Conservation (phyloP, 1,140 invertebrate genomes). For the Bombus polaris region DNA sequence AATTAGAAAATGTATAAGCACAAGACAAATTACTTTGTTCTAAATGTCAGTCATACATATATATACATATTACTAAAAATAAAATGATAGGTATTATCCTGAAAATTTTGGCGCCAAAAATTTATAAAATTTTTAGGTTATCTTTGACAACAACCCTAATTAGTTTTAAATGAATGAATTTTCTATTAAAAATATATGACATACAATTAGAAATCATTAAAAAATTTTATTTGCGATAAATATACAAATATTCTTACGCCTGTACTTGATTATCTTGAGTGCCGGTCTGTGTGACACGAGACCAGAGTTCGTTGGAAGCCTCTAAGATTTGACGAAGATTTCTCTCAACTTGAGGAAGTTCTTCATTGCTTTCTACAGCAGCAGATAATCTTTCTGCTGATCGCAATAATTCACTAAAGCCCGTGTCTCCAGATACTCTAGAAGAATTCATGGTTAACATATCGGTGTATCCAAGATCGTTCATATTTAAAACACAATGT, state of each 20-base stretch:
- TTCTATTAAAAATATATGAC: neutral
- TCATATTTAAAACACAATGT: constrained; percentile 47
- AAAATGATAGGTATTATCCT: neutral
- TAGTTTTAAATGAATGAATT: constrained; percentile 4
- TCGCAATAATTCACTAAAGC: constrained; percentile 93
- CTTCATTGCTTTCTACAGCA: constrained; percentile 92
- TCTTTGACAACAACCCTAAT: neutral
- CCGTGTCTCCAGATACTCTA: constrained; percentile 80
- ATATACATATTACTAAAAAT: neutral
- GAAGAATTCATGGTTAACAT: constrained; percentile 36
- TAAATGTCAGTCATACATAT: neutral
- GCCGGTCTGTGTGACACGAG: constrained; percentile 91
- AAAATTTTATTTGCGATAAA: neutral
- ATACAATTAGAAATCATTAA: neutral
- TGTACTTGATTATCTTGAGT: constrained; percentile 92
- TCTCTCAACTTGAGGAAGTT: constrained; percentile 93
- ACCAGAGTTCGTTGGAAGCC: constrained; percentile 94
- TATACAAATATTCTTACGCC: constrained; percentile 87
- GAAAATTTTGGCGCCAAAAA: constrained; percentile 34
- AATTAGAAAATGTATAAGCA: neutral
- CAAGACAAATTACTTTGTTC: neutral
- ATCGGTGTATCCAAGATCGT: constrained; percentile 36
- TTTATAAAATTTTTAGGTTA: constrained; percentile 33
- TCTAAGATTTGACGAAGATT: constrained; percentile 95
- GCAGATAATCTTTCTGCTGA: constrained; percentile 95